Base-by-base conservation (phyloP, 92 coral and sea anemone species). In the Micromussa lordhowensis region DNA sequence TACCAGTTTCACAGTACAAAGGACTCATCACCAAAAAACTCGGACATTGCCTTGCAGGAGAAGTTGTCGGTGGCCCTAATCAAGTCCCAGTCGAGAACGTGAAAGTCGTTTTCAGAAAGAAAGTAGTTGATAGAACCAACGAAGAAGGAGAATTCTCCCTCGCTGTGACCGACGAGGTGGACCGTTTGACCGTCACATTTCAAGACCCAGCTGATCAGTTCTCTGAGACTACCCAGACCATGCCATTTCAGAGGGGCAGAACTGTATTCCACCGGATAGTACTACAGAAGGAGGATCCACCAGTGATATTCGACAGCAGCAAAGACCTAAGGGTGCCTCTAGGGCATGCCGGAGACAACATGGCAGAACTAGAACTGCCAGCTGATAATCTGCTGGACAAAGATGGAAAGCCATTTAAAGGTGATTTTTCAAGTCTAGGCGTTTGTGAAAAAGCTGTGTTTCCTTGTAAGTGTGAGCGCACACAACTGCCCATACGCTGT, bases 351-450 rank as follows among this genome's bases (percentile, higher is more conserved):
- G 49, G 31, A 10, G 73, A 80, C 12, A 80, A n/a, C 22, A 57
- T 80, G 53, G 84, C 73, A 15, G 73, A 58, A 35, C 53, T 80
- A 7, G 84, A 80, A 66, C 4, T 80, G 19, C 73, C 73, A 16
- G 84, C 70, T 7, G 35, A 80, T 80, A 61, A 58, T 26, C 72
- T 80, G 31, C 35, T 80, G 70, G 17, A 10, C 19, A 38, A 32
- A 80, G 72, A 80, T 80, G 84, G 84, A 3, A 85, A 30, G 36
- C 73, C 75, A 12, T 93, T 68, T 84, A 90, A 78, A 4, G 82
- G 82, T 78, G 26, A 15, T 4, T 16, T n/a, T 14, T 31, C 32
- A 14, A 36, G 11, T 24, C 24, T n/a, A 1, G 19, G 18, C 59
- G 16, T 54, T 2, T 54, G 19, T 54, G 4, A 54, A 54, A 40